These are phyloP conservation scores for Metallyticus violacea DNA, from an alignment of 2,888 invertebrate genomes.

Conservation along the genomic window DNA sequence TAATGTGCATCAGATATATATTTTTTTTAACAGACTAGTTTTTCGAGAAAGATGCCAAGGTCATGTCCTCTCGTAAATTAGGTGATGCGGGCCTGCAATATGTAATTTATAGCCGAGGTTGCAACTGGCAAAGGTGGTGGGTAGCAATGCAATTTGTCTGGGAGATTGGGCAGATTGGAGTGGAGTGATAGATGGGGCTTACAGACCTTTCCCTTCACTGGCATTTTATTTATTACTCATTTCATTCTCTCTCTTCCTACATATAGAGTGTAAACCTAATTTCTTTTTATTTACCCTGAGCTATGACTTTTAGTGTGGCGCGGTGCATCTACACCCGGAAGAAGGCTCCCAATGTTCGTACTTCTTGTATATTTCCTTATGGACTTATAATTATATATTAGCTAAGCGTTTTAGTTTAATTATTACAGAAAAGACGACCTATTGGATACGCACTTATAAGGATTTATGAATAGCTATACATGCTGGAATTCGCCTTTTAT, in stretches of 20 bases:
- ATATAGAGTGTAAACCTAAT: background rate
- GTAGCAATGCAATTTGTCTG: background rate
- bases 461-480: too few relatives aligned
- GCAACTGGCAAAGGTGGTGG: background rate
- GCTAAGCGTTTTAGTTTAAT: too few relatives aligned
- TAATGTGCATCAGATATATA: too few relatives aligned
- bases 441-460: too few relatives aligned
- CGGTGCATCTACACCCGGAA: too few relatives aligned
- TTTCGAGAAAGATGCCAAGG: background rate
- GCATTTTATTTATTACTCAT: background rate
- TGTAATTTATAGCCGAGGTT: background rate
- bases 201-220: background rate
- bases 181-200: background rate
- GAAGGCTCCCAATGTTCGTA: too few relatives aligned
- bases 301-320: too few relatives aligned
- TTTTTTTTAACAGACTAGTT: too few relatives aligned
- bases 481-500: too few relatives aligned
- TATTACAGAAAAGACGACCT: too few relatives aligned
- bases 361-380: too few relatives aligned
- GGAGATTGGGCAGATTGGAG: background rate
- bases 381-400: too few relatives aligned
- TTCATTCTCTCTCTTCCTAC: background rate
- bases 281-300: background rate
- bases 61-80: background rate
- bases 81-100: background rate